Evolutionary conservation across 2,888 invertebrate genomes (phyloP).

Genomic region (Aleiodes leptofemur): DNA sequence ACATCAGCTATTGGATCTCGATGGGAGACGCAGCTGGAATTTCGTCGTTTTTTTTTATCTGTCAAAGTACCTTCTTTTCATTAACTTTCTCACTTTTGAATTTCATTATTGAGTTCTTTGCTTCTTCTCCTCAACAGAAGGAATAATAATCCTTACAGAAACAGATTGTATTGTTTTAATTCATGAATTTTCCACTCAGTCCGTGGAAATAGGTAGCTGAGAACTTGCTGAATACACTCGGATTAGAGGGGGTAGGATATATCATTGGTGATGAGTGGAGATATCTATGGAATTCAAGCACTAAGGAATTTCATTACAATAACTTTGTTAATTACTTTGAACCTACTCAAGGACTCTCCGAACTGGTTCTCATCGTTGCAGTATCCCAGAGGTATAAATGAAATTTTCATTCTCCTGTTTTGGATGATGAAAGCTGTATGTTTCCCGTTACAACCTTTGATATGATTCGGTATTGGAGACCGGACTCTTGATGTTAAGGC

Average conservation of each 20-base stretch:
- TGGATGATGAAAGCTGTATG: no score
- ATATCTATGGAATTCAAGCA: conserved; percentile 8
- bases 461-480: background rate
- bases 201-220: background rate
- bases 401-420: no score
- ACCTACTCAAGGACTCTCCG: background rate
- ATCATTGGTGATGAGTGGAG: background rate
- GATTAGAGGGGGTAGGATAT: background rate
- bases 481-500: conserved; percentile 9
- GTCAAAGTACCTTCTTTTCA: conserved; percentile 13
- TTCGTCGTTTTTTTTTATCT: background rate
- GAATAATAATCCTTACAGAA: no score
- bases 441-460: no score
- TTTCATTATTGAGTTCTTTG: background rate
- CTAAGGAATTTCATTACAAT: background rate
- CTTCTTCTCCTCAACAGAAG: no score
- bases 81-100: conserved; percentile 8
- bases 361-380: no score
- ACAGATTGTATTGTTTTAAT: no score
- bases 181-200: no score
- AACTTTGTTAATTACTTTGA: conserved; percentile 24
- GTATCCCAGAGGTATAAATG: no score
- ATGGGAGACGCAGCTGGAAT: conserved; percentile 34
- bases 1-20: conserved; percentile 41
- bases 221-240: conserved; percentile 21